Base-by-base conservation (phyloP, 2,113 vertebrate species). In the Budorcas taxicolor region DNA sequence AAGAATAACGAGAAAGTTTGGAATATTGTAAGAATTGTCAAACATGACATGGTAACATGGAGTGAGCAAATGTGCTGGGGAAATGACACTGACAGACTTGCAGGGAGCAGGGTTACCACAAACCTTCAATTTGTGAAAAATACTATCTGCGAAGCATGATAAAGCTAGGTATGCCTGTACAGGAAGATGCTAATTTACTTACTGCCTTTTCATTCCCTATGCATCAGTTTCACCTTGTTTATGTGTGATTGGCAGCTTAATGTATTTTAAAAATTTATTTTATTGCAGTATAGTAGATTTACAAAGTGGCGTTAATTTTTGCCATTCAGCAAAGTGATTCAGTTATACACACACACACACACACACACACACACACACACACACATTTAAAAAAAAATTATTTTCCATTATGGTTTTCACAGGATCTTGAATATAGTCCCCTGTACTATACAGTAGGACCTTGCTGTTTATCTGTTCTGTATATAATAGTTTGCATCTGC, bases 191-290 rank as follows among this genome's bases (percentile, higher is more conserved):
- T 81, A 97, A 95, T 95, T 98, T 83, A 55, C 76, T 86, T 67
- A 36, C 16, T 50, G 58, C n/a, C 16, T 71, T 97, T 94, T 84
- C 31, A 81, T 23, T 92, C 36, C 5, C 12, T 82, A 0, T 50
- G 62, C 6, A 58, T 25, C 33, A 43, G 55, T 98, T 98, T 97
- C 90, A 87, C 60, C 94, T 97, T 98, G 87, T 55, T 86, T 96
- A 31, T 95, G 31, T 96, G 55, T 96, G 60, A 87, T 96, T 94
- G 85, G 36, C n/a, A 84, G 58, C 29, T 40, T n/a, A 85, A 53
- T 67, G 55, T 88, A 96, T 90, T 98, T 92, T 96, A 98, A 94
- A 47, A 86, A 25, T 93, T 83, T 12, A 7, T 86, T 84, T 64
- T 89, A 6, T 52, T 81, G 47, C 9, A 52, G 78, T 81, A 52